Evolutionary conservation across 1,140 invertebrate genomes (phyloP).

Genomic region (Brachionus plicatilis): DNA sequence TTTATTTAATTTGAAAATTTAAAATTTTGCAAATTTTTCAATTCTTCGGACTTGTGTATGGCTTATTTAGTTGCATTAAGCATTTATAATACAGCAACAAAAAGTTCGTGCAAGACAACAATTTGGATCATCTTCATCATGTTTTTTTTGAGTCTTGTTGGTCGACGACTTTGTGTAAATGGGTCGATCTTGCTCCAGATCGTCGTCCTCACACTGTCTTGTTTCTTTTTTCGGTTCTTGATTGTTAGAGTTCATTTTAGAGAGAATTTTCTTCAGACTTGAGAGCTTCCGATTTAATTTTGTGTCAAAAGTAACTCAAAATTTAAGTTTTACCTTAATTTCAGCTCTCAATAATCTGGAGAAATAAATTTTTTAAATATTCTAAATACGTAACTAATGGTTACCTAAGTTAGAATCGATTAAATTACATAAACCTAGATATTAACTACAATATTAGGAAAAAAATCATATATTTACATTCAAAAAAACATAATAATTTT

Average conservation of each 20-base stretch:
- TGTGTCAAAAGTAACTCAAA: not conserved
- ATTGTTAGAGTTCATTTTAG: not conserved
- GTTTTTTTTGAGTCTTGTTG: not conserved
- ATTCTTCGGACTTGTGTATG: not conserved
- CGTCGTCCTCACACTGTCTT: not conserved
- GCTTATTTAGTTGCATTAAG: not conserved
- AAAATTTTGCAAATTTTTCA: not conserved
- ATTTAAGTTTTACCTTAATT: not conserved
- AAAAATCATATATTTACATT: not conserved
- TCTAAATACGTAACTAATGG: not conserved
- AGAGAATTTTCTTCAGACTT: not conserved
- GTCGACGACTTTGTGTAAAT: not conserved
- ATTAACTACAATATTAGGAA: not conserved
- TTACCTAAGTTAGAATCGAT: not conserved
- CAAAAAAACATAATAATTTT: not conserved
- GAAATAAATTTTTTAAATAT: not conserved
- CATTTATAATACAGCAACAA: conserved; percentile 26
- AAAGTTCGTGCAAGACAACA: conserved; percentile 37
- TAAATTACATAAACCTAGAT: not conserved
- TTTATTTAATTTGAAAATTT: not conserved
- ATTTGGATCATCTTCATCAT: not conserved
- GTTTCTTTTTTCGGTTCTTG: not conserved
- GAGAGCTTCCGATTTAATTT: not conserved
- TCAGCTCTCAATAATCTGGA: not conserved
- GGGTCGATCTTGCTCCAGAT: not conserved